Conservation (phyloP, 2,113 vertebrate genomes). For the Tringa solitaria region DNA sequence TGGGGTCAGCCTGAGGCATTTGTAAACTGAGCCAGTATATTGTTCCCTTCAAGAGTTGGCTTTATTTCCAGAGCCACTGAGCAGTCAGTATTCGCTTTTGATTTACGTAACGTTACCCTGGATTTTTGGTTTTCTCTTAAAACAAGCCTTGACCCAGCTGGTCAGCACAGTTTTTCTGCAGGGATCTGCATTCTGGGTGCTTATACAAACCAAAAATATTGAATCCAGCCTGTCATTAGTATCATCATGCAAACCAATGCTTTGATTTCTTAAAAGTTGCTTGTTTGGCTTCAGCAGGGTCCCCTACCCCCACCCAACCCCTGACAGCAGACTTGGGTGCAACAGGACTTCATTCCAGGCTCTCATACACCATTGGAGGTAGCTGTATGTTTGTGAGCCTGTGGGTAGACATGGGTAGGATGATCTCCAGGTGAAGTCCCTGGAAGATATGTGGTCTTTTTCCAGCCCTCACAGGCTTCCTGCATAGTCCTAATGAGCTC, state of each 20-base stretch:
- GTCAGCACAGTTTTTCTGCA: background rate
- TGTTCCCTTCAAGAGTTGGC: background rate
- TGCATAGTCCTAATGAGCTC: background rate
- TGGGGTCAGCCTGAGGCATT: background rate
- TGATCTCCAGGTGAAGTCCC: fast-evolving
- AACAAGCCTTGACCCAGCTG: background rate
- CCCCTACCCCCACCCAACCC: background rate
- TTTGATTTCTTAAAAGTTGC: background rate
- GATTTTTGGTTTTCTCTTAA: background rate
- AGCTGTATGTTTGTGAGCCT: background rate
- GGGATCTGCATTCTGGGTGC: background rate
- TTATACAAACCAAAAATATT: background rate
- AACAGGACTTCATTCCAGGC: fast-evolving
- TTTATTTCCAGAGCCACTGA: background rate
- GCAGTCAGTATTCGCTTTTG: background rate
- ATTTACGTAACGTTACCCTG: background rate
- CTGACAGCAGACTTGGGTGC: background rate
- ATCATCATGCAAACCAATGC: background rate
- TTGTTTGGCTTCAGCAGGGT: background rate
- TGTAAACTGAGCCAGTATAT: background rate
- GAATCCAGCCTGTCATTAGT: background rate
- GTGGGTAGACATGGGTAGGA: background rate
- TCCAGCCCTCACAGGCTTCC: background rate
- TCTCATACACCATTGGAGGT: background rate
- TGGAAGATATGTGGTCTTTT: background rate